Conservation (phyloP, 2,888 invertebrate species). For the Tiphia femorata region DNA sequence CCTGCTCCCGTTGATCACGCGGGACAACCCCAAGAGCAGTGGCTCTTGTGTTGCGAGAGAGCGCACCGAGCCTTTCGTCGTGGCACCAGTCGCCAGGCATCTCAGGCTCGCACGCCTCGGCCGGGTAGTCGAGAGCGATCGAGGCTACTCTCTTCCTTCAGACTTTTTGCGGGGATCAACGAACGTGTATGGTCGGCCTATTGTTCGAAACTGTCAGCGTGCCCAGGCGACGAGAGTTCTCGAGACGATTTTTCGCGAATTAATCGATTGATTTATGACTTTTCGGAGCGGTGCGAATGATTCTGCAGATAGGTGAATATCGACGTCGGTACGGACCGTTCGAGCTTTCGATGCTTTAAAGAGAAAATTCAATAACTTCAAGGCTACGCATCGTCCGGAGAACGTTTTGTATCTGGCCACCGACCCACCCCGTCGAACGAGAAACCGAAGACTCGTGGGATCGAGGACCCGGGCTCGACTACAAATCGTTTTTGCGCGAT, state of each 20-base stretch:
- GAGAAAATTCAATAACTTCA: too few species aligned
- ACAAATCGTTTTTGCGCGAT: too few species aligned
- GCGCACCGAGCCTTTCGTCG: too few species aligned
- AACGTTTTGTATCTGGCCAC: too few species aligned
- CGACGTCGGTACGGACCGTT: not conserved
- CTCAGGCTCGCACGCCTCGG: slow-evolving; percentile 30
- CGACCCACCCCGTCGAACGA: too few species aligned
- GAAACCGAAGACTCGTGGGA: too few species aligned
- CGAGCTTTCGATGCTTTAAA: not conserved
- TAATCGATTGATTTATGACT: not conserved
- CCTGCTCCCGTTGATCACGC: slow-evolving; percentile 14
- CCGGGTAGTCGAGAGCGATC: slow-evolving; percentile 21
- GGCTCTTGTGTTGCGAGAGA: too few species aligned
- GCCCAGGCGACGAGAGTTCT: not conserved
- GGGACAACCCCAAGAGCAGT: not conserved
- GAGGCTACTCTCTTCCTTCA: slow-evolving; percentile 23
- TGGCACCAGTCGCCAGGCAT: slow-evolving; percentile 28
- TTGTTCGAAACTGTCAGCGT: slow-evolving; percentile 22
- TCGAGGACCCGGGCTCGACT: too few species aligned
- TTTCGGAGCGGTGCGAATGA: not conserved
- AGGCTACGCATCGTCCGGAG: too few species aligned
- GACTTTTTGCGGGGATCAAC: slow-evolving; percentile 24
- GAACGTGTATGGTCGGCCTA: slow-evolving; percentile 28
- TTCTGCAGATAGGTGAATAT: not conserved
- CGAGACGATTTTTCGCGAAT: too few species aligned